A percentile compares a stretch with the other conserved stretches of the same genome.
These are phyloP conservation scores for Mechanitis mazaeus DNA, from an alignment of 2,888 invertebrate genomes.

Conservation along the genomic window DNA sequence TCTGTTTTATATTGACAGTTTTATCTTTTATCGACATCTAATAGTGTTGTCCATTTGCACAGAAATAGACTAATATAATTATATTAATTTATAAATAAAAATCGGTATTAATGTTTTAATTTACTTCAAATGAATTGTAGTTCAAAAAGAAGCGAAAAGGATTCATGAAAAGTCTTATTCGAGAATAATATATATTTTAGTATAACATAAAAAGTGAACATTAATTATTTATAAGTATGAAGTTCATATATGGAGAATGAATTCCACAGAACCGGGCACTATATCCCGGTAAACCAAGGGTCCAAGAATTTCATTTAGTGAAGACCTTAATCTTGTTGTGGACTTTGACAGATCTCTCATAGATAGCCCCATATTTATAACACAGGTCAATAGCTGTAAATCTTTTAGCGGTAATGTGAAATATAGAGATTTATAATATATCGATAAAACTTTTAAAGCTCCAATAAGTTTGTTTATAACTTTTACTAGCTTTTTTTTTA, in stretches of 20 bases:
- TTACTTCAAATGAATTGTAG: too few species aligned
- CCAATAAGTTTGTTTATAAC: too few species aligned
- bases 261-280: conserved; percentile 19
- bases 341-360: conserved; percentile 38
- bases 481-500: neutral
- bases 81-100: too few species aligned
- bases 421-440: neutral
- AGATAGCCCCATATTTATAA: conserved; percentile 17
- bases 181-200: too few species aligned
- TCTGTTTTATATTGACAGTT: neutral
- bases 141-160: too few species aligned
- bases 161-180: too few species aligned
- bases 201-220: too few species aligned
- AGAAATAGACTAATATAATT: too few species aligned
- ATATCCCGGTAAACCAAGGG: conserved; percentile 27
- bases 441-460: too few species aligned
- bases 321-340: conserved; percentile 35
- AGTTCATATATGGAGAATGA: conserved; percentile 25
- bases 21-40: neutral
- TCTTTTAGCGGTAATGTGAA: neutral
- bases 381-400: conserved; percentile 8
- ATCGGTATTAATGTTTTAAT: too few species aligned
- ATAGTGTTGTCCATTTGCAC: too few species aligned
- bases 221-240: neutral
- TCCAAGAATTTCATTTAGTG: conserved; percentile 50